phyloP scores from a whole-genome alignment of 2,888 invertebrate genomes.

The Boloria selene region DNA sequence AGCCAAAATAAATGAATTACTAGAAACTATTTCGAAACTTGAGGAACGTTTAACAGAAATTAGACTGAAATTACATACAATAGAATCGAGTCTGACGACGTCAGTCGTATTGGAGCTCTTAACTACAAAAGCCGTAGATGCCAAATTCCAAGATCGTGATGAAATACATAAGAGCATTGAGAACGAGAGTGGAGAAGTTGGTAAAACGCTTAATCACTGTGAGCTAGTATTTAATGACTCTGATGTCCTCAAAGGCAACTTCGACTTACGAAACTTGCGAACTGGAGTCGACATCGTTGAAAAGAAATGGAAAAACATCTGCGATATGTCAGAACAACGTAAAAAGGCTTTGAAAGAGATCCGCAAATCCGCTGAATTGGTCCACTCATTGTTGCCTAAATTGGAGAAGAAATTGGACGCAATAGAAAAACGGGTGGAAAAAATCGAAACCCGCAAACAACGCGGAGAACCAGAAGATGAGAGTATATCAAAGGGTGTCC shows the following conservation, averaged over 20 bases:
- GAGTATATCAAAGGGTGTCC: slow-evolving; percentile 82
- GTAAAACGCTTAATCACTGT: slow-evolving; percentile 90
- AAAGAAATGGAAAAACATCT: slow-evolving; percentile 90
- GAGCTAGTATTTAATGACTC: slow-evolving; percentile 89
- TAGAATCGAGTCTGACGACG: slow-evolving; percentile 86
- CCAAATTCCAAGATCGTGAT: slow-evolving; percentile 87
- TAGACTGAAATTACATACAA: slow-evolving; percentile 86
- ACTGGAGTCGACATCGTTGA: slow-evolving; percentile 87
- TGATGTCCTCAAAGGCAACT: slow-evolving; percentile 87
- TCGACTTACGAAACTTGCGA: slow-evolving; percentile 86
- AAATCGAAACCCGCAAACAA: slow-evolving; percentile 70
- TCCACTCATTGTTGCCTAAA: slow-evolving; percentile 84
- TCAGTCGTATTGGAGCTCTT: slow-evolving; percentile 86
- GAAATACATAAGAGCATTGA: slow-evolving; percentile 89
- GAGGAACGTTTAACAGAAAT: slow-evolving; percentile 88
- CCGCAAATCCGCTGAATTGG: slow-evolving; percentile 84
- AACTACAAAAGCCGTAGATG: slow-evolving; percentile 85
- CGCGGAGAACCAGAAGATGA: slow-evolving; percentile 74
- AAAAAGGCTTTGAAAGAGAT: slow-evolving; percentile 68
- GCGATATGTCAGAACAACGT: slow-evolving; percentile 87
- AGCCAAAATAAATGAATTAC: slow-evolving; percentile 87
- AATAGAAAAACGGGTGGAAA: slow-evolving; percentile 83
- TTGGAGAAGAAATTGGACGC: slow-evolving; percentile 84
- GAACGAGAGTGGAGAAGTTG: slow-evolving; percentile 88
- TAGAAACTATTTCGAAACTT: slow-evolving; percentile 86